Evolutionary conservation across 2,888 invertebrate species (phyloP).

Genomic region (Leucoptera coffeella): DNA sequence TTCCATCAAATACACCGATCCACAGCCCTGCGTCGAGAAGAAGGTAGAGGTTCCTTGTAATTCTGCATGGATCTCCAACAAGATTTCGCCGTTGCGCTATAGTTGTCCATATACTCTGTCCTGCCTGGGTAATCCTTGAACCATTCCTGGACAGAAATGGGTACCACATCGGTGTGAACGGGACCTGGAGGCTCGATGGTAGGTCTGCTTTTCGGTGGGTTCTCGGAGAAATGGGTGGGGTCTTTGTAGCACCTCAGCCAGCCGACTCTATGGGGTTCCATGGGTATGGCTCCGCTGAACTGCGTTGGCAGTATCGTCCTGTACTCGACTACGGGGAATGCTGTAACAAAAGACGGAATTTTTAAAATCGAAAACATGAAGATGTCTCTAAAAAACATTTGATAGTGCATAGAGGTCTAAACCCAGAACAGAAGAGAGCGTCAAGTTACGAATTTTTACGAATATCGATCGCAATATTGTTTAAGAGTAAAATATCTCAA

Average conservation of each 20-base stretch:
- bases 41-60: conserved; percentile 57
- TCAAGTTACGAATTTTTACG: too few relatives aligned
- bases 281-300: conserved; percentile 55
- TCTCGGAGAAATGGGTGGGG: conserved; percentile 50
- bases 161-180: conserved; percentile 30
- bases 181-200: conserved; percentile 43
- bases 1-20: conserved; percentile 45
- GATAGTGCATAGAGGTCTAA: too few relatives aligned
- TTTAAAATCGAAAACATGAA: too few relatives aligned
- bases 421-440: too few relatives aligned
- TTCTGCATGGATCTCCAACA: conserved; percentile 57
- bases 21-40: conserved; percentile 53
- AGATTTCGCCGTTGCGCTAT: conserved; percentile 53
- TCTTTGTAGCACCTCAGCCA: conserved; percentile 56
- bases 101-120: conserved; percentile 58
- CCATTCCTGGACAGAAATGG: conserved; percentile 45
- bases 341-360: conserved; percentile 12
- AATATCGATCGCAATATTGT: too few relatives aligned
- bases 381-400: too few relatives aligned
- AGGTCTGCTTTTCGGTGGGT: conserved; percentile 46
- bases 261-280: conserved; percentile 50
- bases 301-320: too few relatives aligned
- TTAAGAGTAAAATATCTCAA: too few relatives aligned
- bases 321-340: conserved; percentile 47
- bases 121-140: conserved; percentile 50